Base-by-base conservation (phyloP, 2,797 vertebrate genomes). In the Pteropus rufus region DNA sequence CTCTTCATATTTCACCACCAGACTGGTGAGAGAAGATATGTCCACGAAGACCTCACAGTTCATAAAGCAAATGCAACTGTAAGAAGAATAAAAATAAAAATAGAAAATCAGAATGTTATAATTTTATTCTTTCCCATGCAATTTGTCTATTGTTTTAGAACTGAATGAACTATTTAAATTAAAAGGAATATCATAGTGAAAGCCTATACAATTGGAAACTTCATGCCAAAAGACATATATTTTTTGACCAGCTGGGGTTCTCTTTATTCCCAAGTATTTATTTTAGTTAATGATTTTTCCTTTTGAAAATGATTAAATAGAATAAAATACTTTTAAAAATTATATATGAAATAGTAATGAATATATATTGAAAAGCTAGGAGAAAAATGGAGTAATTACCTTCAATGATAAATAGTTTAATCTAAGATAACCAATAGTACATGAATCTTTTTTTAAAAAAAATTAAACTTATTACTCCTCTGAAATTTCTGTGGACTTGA, bases 341-440 rank as follows among this genome's bases (percentile, higher is more conserved):
- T 56, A 12, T 10, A 49, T 60, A 69, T 89, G 49, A 97, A 95
- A 75, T 16, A 97, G 62, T 94, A 73, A 10, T 54, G 62, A 12
- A 10, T 64, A 31, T 31, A 94, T 93, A 92, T 26, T 56, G 34
- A 94, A 93, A 92, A 60, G 58, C 0, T 52, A 58, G 52, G 88
- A 96, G 44, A 96, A 97, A 97, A 97, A 95, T 75, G 0, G 75
- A 14, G 44, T 54, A 67, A 79, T 94, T 97, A 64, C 4, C 76
- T 97, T 89, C 92, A 89, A 44, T 44, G 72, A 29, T 93, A 89
- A 96, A 64, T 49, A 95, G 12, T 91, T 98, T 95, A 97, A 94
- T 94, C 52, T 72, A 90, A 85, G 90, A 97, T 77, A 29, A 82
- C 12, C 69, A 46, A 81, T 1, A 7, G 1, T 64, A 80, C 2